Base-by-base conservation (phyloP, 2,888 invertebrate species). In the Pristionchus maxplancki region DNA sequence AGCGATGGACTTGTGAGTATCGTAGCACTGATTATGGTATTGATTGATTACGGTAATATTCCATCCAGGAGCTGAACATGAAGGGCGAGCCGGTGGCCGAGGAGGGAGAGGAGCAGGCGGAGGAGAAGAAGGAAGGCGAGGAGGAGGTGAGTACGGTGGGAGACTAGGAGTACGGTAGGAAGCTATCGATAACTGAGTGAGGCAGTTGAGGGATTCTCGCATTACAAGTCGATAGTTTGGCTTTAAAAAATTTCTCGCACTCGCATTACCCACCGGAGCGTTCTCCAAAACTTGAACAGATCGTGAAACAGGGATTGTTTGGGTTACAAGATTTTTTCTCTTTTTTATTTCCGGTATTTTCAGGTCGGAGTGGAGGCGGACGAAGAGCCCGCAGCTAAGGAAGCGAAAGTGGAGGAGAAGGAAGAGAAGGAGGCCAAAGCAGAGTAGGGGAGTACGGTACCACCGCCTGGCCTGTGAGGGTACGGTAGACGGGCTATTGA, bases 401-500 rank as follows among this genome's bases (percentile, higher is more conserved):
- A 37, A 40, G 28, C 74, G 17, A 74, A 74, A 74, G 28, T 74
- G 31, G 74, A 74, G 40, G 74, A 37, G 74, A 28, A 74, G 74
- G 40, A 74, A 31, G 24, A 81, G 50, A 81, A 81, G 50, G 81
- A 48, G 50, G 24, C 24, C 28, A 81, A 81, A 50, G 20, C 13
- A 24, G 81, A 81, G 50, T 15, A 48, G 81, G 11, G 78, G 50
- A 50, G n/a, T 50, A 58, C 82, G 50, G 53, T 78, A 44, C 17
- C n/a, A n/a, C 20, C 24, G 71, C 1, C 17, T 71, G 71, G 17
- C n/a, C 71, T 24, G 8, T n/a, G 9, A 24, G 64, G 64, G 64
- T 67, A 67, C 40, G 40, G 40, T 48, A 81, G 28, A 40, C 78
- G 48, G 81, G n/a, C 81, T 15, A 40, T 44, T 44, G 44, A 40